Conservation (phyloP, 1,140 invertebrate genomes). For the Dreissena polymorpha region DNA sequence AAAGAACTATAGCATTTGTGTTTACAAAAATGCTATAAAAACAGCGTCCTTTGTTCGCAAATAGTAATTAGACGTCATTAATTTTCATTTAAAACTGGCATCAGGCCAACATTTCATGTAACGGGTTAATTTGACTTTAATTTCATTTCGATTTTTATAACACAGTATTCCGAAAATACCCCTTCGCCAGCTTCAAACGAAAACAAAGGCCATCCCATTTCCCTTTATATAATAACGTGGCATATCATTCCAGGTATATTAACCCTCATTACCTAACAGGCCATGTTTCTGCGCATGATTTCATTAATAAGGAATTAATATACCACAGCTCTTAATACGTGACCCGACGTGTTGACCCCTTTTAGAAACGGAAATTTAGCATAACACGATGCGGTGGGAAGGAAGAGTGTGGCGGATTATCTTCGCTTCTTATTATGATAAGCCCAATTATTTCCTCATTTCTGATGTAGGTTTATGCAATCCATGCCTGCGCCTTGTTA, state of each 20-base stretch:
- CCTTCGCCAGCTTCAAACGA: too few species aligned
- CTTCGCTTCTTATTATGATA: slow-evolving; percentile 38
- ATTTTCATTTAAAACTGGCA: too few species aligned
- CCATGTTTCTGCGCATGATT: slow-evolving; percentile 17
- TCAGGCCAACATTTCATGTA: too few species aligned
- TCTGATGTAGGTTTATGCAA: slow-evolving; percentile 30
- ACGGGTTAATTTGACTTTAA: too few species aligned
- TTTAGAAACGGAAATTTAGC: slow-evolving; percentile 50
- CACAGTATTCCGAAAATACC: too few species aligned
- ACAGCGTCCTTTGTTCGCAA: too few species aligned
- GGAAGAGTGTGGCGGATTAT: slow-evolving; percentile 34
- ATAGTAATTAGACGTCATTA: too few species aligned
- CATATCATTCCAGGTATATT: slow-evolving; percentile 13
- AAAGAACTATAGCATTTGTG: too few species aligned
- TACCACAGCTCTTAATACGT: slow-evolving; percentile 17
- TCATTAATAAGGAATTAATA: slow-evolving; percentile 46
- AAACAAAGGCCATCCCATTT: not conserved
- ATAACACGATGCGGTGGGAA: slow-evolving; percentile 49
- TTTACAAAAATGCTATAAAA: too few species aligned
- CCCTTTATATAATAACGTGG: slow-evolving; percentile 24
- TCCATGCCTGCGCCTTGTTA: slow-evolving; percentile 24
- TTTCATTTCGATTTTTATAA: too few species aligned
- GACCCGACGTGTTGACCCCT: slow-evolving; percentile 15
- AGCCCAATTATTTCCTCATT: slow-evolving; percentile 43
- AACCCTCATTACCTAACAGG: slow-evolving; percentile 21